Conservation (phyloP, 2,113 vertebrate species). For the Ariopsis seemanni region DNA sequence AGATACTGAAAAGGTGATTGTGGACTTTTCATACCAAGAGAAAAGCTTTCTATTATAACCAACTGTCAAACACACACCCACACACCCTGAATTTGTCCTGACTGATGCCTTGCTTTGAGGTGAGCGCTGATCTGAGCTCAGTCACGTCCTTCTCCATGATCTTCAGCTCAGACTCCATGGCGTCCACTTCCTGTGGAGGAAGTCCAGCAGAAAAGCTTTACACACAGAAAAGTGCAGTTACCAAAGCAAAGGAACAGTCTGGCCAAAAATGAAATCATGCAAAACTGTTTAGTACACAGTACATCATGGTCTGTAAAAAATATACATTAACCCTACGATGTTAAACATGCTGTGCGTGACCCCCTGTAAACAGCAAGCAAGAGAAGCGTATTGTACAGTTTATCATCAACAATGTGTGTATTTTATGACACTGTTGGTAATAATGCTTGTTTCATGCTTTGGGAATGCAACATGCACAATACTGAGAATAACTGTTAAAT, state of each 20-base stretch:
- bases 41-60: neutral
- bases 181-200: conserved; percentile 79
- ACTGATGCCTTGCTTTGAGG: conserved; percentile 80
- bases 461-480: neutral
- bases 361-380: no score
- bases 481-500: neutral
- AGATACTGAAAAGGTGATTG: neutral
- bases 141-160: conserved; percentile 79
- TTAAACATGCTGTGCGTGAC: no score
- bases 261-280: no score
- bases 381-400: neutral
- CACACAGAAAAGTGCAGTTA: neutral
- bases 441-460: neutral
- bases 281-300: neutral
- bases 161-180: conserved; percentile 84
- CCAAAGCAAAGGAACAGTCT: neutral
- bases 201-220: neutral
- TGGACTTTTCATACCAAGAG: neutral
- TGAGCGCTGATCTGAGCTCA: conserved; percentile 80
- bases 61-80: neutral
- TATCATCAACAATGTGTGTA: neutral
- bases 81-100: conserved; percentile 77
- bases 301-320: no score
- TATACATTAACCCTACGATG: no score
- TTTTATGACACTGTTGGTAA: neutral